Evolutionary conservation across 35 echinoderm and acorn worm species (phyloP), one percentile per base, ranked within the genome.

Genomic region (Stichopus chloronotus): DNA sequence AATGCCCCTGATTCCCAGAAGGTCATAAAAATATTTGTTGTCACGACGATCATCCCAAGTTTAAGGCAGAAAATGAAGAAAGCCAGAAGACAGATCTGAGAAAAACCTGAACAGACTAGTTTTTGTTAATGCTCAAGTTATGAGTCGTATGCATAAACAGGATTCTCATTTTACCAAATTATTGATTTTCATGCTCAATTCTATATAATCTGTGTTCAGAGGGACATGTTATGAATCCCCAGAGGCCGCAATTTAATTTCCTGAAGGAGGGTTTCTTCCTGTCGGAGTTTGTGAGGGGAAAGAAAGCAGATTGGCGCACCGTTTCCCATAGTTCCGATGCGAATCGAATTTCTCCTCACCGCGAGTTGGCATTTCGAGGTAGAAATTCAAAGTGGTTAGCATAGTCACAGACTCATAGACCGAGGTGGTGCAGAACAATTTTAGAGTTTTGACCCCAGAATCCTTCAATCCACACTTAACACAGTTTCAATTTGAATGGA

Each of bases 231-330:
- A 20, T 74, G 69, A 74, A 74, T 74, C 69, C 69, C 69, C 69
- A n/a, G 69, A 74, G 69, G 69, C 69, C 69, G 22, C 19, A 74
- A 74, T 74, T 74, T 74, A 74, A 74, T 74, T 74, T 74, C 69
- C 69, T 74, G 19, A 74, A 74, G 69, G 19, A 7, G 69, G 22
- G 13, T 74, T 74, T 74, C 8, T 9, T 65, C 8, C 61, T 20
- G 22, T 74, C 69, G 6, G 11, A 21, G 6, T 20, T 61, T 61
- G 14, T 74, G 69, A n/a, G 69, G 69, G 69, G 69, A n/a, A n/a
- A 74, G 22, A 74, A 19, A 22, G 5, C 69, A 74, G 14, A 74
- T n/a, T 20, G 17, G 30, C 30, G 30, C 30, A 43, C 30, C 30
- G 3, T 43, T 43, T 43, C 30, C 30, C 30, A 43, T 43, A 43